Percentiles rank a stretch among this genome's conserved stretches.
These are phyloP conservation scores for Dendroctonus ponderosae DNA, from an alignment of 1,140 invertebrate species.

Conservation along the genomic window DNA sequence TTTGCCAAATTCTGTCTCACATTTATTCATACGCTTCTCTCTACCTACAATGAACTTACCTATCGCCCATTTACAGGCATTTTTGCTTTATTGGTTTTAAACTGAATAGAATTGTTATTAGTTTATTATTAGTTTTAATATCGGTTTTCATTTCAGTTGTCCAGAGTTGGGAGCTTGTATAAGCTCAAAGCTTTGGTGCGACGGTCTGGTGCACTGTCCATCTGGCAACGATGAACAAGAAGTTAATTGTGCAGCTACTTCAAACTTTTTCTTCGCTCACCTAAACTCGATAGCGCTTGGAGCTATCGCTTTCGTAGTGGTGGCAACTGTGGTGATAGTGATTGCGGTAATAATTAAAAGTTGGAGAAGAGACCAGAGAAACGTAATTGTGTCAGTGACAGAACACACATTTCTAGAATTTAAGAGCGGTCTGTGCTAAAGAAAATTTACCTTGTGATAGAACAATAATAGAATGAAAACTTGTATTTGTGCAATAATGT, in stretches of 20 bases:
- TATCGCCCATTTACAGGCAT: too few species aligned
- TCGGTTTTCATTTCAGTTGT: slow-evolving; percentile 54
- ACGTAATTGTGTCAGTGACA: slow-evolving; percentile 50
- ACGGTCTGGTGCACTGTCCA: slow-evolving; percentile 69
- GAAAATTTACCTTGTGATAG: too few species aligned
- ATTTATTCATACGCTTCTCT: too few species aligned
- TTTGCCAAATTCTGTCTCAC: too few species aligned
- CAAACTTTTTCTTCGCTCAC: slow-evolving; percentile 65
- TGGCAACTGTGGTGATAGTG: slow-evolving; percentile 40
- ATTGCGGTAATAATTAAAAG: slow-evolving; percentile 44
- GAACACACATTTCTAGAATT: slow-evolving; percentile 51
- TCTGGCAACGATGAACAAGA: slow-evolving; percentile 73
- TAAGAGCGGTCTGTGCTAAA: slow-evolving; percentile 50
- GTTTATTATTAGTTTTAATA: too few species aligned
- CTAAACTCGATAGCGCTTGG: slow-evolving; percentile 40
- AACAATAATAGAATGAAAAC: too few species aligned
- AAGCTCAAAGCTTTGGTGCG: slow-evolving; percentile 70
- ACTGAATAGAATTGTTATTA: too few species aligned
- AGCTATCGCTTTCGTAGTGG: slow-evolving; percentile 34
- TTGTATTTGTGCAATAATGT: too few species aligned
- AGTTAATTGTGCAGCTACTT: slow-evolving; percentile 68
- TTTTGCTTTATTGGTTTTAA: too few species aligned
- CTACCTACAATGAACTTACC: too few species aligned
- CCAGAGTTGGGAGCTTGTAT: slow-evolving; percentile 73
- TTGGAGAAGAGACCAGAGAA: slow-evolving; percentile 46